Conservation (phyloP, 2,113 vertebrate species). For the Syngnathus typhle region DNA sequence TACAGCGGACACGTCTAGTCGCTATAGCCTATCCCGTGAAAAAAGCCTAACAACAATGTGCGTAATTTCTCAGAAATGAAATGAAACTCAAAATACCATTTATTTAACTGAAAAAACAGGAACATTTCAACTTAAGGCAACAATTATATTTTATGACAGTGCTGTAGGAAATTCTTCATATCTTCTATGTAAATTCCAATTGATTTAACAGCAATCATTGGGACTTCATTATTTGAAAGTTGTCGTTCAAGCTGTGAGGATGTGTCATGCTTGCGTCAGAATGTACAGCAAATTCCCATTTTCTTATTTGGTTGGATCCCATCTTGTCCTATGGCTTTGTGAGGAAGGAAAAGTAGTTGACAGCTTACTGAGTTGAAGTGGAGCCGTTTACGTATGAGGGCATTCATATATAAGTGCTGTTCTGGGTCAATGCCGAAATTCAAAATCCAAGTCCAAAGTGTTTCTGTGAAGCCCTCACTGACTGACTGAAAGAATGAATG, state of each 20-base stretch:
- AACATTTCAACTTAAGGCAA: conserved; percentile 29
- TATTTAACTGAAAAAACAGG: not conserved
- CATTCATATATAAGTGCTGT: conserved; percentile 10
- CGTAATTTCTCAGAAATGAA: not conserved
- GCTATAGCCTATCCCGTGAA: no score
- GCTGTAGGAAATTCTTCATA: not conserved
- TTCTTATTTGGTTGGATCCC: not conserved
- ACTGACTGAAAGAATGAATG: not conserved
- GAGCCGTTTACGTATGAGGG: not conserved
- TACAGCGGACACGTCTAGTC: conserved; percentile 8
- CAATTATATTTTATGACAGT: conserved; percentile 19
- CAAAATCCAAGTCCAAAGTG: conserved; percentile 6
- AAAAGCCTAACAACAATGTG: no score
- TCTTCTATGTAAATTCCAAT: not conserved
- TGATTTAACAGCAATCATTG: not conserved
- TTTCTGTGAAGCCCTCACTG: not conserved
- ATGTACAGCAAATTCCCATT: not conserved
- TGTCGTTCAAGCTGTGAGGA: not conserved
- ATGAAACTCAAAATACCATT: not conserved
- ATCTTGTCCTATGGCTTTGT: conserved; percentile 11
- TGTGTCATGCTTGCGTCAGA: not conserved
- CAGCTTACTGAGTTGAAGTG: not conserved
- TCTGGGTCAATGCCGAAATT: not conserved
- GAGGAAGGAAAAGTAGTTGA: not conserved
- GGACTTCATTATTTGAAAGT: not conserved